Evolutionary conservation across 2,113 vertebrate genomes (phyloP), one percentile per base, ranked within the genome.

Genomic region (Malaclemys terrapin): DNA sequence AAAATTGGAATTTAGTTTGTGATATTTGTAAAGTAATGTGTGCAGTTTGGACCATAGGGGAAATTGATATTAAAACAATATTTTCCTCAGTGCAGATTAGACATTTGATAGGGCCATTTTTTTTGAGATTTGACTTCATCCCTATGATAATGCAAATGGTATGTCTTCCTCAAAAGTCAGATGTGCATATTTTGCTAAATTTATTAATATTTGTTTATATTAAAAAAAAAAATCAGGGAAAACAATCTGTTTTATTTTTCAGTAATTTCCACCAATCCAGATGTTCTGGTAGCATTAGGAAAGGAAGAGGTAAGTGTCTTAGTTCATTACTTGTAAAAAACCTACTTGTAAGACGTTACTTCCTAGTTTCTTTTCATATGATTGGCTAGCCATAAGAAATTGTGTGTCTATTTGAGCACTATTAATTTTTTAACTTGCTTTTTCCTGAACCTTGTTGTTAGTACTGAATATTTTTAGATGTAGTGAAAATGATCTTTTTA

Each of bases 251-350:
- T 98, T 94, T 98, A 20, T 97, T 97, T 98, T 97, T 97, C 84
- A 99, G 98, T 97, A 84, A 88, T 95, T 94, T 95, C 97, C 38
- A 5, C 95, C n/a, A 96, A 91, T 95, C 96, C 97, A 82, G 96
- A 98, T 50, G 16, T 96, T 89, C 88, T 98, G 69, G 2, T 97
- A 90, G 53, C 94, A 90, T 82, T 98, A 88, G 98, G 98, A 97
- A 96, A 96, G 96, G 93, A 98, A 91, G 97, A 98, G 98, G 98
- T 99, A 98, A 98, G 98, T 96, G 5, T 88, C 59, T 59, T 59
- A 88, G n/a, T 79, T 76, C 78, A 76, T 83, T 93, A 94, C 86
- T 81, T 45, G 45, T 45, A 45, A 45, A 45, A 45, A 45, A 45
- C 45, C 6, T 45, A 45, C 45, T 45, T 45, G 45, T 45, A 45